These are phyloP conservation scores for Lamprotornis superbus DNA, from an alignment of 2,113 vertebrate species.

Conservation along the genomic window DNA sequence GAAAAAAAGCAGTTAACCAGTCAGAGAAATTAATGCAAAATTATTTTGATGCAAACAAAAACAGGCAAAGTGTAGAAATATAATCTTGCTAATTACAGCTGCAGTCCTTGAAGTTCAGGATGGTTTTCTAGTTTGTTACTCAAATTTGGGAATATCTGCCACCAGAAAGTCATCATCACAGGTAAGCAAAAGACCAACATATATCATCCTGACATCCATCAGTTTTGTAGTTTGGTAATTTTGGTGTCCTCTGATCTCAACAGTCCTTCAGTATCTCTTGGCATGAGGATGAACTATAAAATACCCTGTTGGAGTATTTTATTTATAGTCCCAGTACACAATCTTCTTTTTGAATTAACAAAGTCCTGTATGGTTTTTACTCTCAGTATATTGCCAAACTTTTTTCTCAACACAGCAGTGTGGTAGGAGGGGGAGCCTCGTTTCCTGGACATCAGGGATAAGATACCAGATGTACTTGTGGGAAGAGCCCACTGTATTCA, in stretches of 20 bases:
- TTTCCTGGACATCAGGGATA: background rate
- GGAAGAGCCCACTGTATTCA: background rate
- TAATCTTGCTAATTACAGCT: background rate
- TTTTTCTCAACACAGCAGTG: background rate
- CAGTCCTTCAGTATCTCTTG: background rate
- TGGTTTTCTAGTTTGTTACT: background rate
- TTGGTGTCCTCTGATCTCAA: background rate
- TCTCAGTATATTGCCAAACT: background rate
- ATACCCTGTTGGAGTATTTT: background rate
- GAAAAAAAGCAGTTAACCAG: background rate
- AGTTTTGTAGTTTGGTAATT: background rate
- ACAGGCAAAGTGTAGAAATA: background rate
- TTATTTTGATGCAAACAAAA: background rate
- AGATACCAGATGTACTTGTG: background rate
- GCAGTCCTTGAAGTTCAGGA: background rate
- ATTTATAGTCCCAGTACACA: background rate
- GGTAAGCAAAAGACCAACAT: background rate
- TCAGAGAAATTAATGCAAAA: background rate
- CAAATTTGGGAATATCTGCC: background rate
- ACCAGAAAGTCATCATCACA: background rate
- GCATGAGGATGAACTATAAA: background rate
- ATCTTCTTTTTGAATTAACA: background rate
- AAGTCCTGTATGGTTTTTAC: background rate
- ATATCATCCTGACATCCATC: background rate
- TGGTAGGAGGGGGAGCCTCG: rapidly evolving